Conservation (phyloP, 2,113 vertebrate genomes). For the Siniperca chuatsi region DNA sequence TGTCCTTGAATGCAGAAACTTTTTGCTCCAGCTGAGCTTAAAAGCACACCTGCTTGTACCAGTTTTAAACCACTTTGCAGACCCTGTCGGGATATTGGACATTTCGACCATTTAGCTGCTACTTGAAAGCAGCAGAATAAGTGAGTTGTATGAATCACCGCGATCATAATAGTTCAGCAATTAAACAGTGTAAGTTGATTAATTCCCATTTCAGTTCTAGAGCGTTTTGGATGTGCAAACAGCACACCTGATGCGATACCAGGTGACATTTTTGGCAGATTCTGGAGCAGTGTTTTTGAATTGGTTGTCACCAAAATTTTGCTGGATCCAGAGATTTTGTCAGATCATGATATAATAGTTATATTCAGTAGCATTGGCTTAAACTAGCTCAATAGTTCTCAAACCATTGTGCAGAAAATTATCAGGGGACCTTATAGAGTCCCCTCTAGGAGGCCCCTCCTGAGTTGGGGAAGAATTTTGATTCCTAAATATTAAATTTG, state of each 20-base stretch:
- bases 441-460: not conserved
- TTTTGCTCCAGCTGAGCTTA: not conserved
- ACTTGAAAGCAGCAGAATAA: conserved; percentile 4
- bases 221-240: not conserved
- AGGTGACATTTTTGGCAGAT: not conserved
- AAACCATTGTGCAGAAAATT: not conserved
- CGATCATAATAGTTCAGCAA: not conserved
- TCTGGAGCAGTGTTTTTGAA: conserved; percentile 11
- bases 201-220: not conserved
- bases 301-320: not conserved
- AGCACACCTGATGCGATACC: not conserved
- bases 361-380: not conserved
- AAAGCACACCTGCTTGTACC: not conserved
- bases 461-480: not conserved
- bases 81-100: not conserved
- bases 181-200: not conserved
- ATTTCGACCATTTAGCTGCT: not conserved
- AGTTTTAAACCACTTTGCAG: not conserved
- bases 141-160: not conserved
- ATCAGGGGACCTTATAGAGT: not conserved
- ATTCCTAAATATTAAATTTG: not conserved
- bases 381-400: not conserved
- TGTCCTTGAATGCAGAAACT: not conserved
- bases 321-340: not conserved
- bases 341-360: not conserved